phyloP scores from a whole-genome alignment of 2,888 invertebrate species.

The Sminthurides aquaticus region DNA sequence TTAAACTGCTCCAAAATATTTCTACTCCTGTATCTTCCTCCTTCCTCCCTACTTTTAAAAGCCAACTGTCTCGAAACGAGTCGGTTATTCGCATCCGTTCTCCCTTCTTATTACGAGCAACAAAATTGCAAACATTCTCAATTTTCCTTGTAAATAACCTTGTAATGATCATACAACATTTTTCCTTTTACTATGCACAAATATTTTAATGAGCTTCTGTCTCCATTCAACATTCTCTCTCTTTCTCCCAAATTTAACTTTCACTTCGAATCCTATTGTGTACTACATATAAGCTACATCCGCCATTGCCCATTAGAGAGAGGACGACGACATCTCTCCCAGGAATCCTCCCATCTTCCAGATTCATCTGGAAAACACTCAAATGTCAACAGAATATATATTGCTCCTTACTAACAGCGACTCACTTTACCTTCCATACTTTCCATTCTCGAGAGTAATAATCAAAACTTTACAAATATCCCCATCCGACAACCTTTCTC shows the following conservation, averaged over 20 bases:
- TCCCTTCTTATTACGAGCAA: neutral
- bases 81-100: neutral
- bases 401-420: neutral
- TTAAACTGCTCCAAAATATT: no score
- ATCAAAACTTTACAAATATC: neutral
- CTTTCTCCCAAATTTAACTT: neutral
- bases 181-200: neutral
- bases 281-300: no score
- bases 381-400: neutral
- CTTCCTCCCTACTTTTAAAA: no score
- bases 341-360: neutral
- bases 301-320: no score
- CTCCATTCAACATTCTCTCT: neutral
- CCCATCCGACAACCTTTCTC: no score
- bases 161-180: neutral
- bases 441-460: neutral
- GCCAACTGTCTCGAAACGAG: neutral
- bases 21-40: no score
- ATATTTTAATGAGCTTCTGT: neutral
- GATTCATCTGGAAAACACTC: neutral
- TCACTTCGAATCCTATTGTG: neutral
- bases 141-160: neutral
- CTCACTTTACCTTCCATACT: neutral
- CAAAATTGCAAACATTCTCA: neutral
- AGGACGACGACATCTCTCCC: no score